Conservation (phyloP, 1,140 invertebrate species). For the Cydia pomonella region DNA sequence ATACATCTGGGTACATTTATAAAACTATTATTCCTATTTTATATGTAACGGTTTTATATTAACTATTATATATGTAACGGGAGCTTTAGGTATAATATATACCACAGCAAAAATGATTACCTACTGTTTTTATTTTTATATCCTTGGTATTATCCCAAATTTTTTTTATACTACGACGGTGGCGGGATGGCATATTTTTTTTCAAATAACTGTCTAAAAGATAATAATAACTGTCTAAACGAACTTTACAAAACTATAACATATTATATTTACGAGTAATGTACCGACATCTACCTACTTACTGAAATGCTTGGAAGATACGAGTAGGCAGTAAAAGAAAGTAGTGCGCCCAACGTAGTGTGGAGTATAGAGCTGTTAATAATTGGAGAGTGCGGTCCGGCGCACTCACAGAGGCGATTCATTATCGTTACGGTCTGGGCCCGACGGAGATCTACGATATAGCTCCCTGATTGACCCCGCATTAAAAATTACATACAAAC, state of each 20-base stretch:
- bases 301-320: background rate
- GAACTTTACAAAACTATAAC: background rate
- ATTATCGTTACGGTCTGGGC: slow-evolving; percentile 75
- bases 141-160: too few species aligned
- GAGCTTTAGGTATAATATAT: too few species aligned
- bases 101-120: too few species aligned
- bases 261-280: background rate
- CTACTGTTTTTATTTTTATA: too few species aligned
- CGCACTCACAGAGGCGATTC: slow-evolving; percentile 72
- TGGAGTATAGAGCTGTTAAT: slow-evolving; percentile 67
- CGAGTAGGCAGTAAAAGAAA: slow-evolving; percentile 17
- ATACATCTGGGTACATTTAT: background rate
- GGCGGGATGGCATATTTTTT: too few species aligned
- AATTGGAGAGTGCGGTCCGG: slow-evolving; percentile 71
- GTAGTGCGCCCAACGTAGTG: slow-evolving; percentile 10
- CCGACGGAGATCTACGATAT: slow-evolving; percentile 74
- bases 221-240: too few species aligned
- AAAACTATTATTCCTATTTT: background rate
- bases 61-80: too few species aligned
- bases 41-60: too few species aligned
- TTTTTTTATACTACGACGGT: too few species aligned
- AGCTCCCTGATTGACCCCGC: slow-evolving; percentile 79
- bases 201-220: too few species aligned
- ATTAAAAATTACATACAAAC: slow-evolving; percentile 81
- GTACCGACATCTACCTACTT: background rate